These are phyloP conservation scores for Ectemnius lituratus DNA, from an alignment of 2,888 invertebrate genomes.

Conservation along the genomic window DNA sequence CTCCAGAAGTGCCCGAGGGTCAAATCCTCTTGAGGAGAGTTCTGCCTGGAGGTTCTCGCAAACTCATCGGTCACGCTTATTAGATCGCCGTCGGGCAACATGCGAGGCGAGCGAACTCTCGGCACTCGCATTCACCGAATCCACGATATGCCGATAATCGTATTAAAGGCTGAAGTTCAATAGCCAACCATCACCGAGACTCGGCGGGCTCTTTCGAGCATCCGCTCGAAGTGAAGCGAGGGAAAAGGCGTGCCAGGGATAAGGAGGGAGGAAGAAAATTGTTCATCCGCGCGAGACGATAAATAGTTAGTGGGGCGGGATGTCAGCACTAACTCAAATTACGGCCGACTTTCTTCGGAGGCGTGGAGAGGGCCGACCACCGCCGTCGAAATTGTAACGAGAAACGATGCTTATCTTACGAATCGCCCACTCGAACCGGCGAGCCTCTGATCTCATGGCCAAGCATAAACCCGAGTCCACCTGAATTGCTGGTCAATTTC, in stretches of 20 bases:
- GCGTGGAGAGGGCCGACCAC: neutral
- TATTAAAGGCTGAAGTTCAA: slow-evolving; percentile 8
- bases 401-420: slow-evolving; percentile 4
- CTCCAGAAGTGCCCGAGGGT: no score
- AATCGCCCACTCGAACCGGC: neutral
- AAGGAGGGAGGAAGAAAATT: neutral
- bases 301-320: slow-evolving; percentile 3
- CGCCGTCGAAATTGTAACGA: neutral
- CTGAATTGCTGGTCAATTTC: no score
- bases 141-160: slow-evolving; percentile 6
- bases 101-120: neutral
- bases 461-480: neutral
- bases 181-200: neutral
- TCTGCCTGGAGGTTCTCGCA: neutral
- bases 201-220: neutral
- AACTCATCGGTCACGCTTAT: slow-evolving; percentile 6
- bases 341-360: neutral
- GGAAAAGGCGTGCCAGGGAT: no score
- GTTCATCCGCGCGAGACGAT: neutral
- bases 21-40: no score
- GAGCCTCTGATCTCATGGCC: neutral
- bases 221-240: neutral
- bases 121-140: neutral
- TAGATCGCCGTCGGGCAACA: neutral
- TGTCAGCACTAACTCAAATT: neutral